Base-by-base conservation (phyloP, 2,797 vertebrate genomes). In the Chlorospingus flavigularis region DNA sequence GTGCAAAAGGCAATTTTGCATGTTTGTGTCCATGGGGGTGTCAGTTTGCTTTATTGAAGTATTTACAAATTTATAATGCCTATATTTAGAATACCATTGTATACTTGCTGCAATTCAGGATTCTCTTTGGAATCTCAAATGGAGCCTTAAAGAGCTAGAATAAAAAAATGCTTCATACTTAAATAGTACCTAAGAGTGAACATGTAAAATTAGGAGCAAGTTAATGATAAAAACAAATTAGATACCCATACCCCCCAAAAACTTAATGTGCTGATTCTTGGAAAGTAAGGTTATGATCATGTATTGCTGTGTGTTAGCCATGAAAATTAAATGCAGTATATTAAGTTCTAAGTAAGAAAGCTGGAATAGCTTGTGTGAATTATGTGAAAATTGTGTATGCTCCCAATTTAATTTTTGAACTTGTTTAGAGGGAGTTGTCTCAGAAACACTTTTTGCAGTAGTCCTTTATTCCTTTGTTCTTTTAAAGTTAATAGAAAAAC, bases 21-120 rank as follows among this genome's bases (percentile, higher is more conserved):
- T 2, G 1, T 50, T 50, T 0, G 0, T 50, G 37, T 74, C 35
- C 37, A 35, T 0, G 0, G 20, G 6, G 31, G 6, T 42, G 35
- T 57, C 26, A 15, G 14, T 58, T 50, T 66, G 21, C 17, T 50
- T 66, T 37, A 12, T 15, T 66, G 43, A 65, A 84, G 26, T 50
- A 35, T 50, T 74, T 57, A 42, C 28, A 42, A 57, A 66, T 84
- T 31, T 43, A 23, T 50, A 42, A 35, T 65, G 50, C 25, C 30
- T 66, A 2, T 50, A 26, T 66, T 65, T 74, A 50, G 35, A 66
- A 26, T 58, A 12, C 2, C 5, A 3, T 35, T 50, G 14, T 50
- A 35, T 66, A 23, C 21, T 42, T 35, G 7, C 31, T 74, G 21
- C 26, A 66, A 12, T 50, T 84, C 37, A 74, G 53, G 17, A 50